Base-by-base conservation (phyloP, 2,113 vertebrate genomes). In the Thamnaconus septentrionalis region DNA sequence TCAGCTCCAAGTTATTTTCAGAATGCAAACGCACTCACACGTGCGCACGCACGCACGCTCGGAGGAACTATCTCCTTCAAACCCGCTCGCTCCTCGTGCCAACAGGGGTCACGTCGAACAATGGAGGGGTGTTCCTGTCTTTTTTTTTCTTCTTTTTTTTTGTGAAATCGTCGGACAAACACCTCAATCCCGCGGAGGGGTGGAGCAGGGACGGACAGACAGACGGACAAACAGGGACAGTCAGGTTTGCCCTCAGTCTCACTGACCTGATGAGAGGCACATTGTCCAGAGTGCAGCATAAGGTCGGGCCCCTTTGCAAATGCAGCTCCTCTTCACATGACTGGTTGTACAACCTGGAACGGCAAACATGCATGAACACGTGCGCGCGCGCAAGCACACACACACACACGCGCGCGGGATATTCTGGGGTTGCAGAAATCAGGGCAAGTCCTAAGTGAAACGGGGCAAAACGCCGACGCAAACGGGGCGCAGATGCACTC, bases 241-340 rank as follows among this genome's bases (percentile, higher is more conserved):
- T 41, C 4, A 40, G 57, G 18, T 56, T 4, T n/a, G 50, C 18
- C 11, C 5, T 7, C 11, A 53, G 49, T 66, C 56, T 78, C 59
- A 79, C 87, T 64, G 59, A 91, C 91, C 91, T 92, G 83, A 92
- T 92, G 59, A 92, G 88, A 59, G 91, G 91, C 69, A 92, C 83
- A 61, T 90, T 88, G 60, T 92, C 90, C 49, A 92, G 81, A 4
- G 91, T 92, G 85, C 91, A 92, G 86, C 91, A 92, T 59, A 91
- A 60, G 8, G 77, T 86, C 41, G 86, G 83, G 31, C 90, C 90
- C 0, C 76, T 91, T 88, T 92, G 91, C 70, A 88, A 63, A 66
- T 79, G 69, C 53, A 92, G 83, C 64, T 90, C 82, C 73, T 89
- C 88, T 67, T 86, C 88, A 88, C 91, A 92, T 8, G 91, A 90